Percentiles rank a stretch among this genome's conserved stretches.
These are phyloP conservation scores for Diplodus puntazzo DNA, from an alignment of 2,797 vertebrate species.

Conservation along the genomic window DNA sequence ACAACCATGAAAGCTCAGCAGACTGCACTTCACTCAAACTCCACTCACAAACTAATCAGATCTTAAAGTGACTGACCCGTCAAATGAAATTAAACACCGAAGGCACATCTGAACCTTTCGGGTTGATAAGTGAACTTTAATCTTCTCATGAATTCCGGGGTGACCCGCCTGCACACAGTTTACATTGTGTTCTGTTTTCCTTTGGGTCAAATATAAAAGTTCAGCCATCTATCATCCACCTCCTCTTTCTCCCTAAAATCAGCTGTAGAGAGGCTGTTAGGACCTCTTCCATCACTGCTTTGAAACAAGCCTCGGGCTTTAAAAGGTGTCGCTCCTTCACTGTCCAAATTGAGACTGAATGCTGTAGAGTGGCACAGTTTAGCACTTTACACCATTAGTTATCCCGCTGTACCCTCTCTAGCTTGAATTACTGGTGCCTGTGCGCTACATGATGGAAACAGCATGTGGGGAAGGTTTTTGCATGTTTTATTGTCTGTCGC, in stretches of 20 bases:
- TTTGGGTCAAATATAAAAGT: slow-evolving; percentile 60
- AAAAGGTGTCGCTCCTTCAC: slow-evolving; percentile 53
- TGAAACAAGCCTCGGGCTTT: slow-evolving; percentile 60
- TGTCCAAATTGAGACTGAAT: slow-evolving; percentile 69
- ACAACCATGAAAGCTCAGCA: background rate
- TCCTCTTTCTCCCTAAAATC: slow-evolving; percentile 52
- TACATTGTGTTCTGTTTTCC: slow-evolving; percentile 55
- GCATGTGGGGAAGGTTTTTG: slow-evolving; percentile 5
- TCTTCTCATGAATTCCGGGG: slow-evolving; percentile 43
- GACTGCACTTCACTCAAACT: slow-evolving; percentile 2
- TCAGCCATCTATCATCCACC: slow-evolving; percentile 60
- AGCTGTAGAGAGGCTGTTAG: slow-evolving; percentile 55
- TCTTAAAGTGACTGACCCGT: slow-evolving; percentile 16
- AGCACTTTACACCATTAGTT: slow-evolving; percentile 49
- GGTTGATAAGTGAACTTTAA: slow-evolving; percentile 55
- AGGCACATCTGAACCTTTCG: slow-evolving; percentile 23
- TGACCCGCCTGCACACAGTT: slow-evolving; percentile 35
- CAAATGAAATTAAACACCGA: slow-evolving; percentile 40
- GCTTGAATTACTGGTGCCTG: slow-evolving; percentile 17
- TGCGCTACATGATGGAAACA: slow-evolving; percentile 14
- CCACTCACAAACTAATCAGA: slow-evolving; percentile 13
- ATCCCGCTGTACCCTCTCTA: slow-evolving; percentile 16
- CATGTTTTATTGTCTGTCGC: slow-evolving; percentile 11
- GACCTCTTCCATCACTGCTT: slow-evolving; percentile 63
- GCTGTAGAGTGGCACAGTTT: slow-evolving; percentile 54